Percentiles rank a stretch among this genome's conserved stretches.
phyloP scores from a whole-genome alignment of 2,113 vertebrate genomes.

The Crotophaga sulcirostris region DNA sequence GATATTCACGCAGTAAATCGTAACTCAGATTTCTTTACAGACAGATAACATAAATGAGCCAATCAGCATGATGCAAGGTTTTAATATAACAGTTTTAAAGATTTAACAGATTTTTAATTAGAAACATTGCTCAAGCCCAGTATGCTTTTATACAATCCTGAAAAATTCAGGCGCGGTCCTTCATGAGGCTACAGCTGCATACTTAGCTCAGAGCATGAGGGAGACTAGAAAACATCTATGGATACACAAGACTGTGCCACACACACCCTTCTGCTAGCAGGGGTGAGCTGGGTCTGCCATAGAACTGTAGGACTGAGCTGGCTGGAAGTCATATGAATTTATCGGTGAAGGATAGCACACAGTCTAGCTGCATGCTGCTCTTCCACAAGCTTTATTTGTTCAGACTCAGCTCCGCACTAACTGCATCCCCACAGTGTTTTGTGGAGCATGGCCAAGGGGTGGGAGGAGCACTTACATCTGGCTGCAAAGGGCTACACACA shows the following conservation, averaged over 20 bases:
- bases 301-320: background rate
- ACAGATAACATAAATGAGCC: background rate
- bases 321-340: rapidly evolving
- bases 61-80: background rate
- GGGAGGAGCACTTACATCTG: background rate
- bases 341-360: background rate
- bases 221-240: background rate
- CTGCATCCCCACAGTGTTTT: background rate
- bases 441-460: background rate
- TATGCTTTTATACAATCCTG: background rate
- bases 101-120: background rate
- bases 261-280: background rate
- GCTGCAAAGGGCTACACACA: background rate
- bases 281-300: background rate
- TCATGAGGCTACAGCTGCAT: background rate
- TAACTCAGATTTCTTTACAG: background rate
- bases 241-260: rapidly evolving
- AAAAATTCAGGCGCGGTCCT: background rate
- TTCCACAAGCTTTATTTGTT: background rate
- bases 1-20: background rate
- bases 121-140: background rate
- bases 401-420: background rate
- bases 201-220: background rate
- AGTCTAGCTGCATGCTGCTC: background rate
- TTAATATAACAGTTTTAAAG: background rate